These are phyloP conservation scores for Notamacropus eugenii DNA, from an alignment of 2,797 vertebrate genomes.

Conservation along the genomic window DNA sequence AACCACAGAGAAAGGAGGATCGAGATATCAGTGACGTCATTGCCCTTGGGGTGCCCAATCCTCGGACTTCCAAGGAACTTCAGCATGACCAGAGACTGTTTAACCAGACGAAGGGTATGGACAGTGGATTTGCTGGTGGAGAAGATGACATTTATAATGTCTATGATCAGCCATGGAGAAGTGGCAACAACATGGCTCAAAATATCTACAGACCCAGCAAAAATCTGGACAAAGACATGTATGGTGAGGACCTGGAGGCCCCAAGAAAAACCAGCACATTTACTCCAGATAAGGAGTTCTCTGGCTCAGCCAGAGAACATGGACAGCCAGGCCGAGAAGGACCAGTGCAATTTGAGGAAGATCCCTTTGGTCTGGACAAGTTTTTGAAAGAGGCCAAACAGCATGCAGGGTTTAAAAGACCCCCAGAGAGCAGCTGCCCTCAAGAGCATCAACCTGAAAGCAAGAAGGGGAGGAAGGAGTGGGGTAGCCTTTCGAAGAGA, in stretches of 20 bases:
- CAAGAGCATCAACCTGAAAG: constrained; percentile 97
- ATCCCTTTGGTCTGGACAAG: constrained; percentile 99
- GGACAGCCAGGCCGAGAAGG: constrained; percentile 92
- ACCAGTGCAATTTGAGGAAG: constrained; percentile 97
- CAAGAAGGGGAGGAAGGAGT: constrained; percentile 96
- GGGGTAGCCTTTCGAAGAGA: constrained; percentile 9
- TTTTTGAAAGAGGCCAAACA: constrained; percentile 99
- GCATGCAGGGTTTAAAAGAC: constrained; percentile 96
- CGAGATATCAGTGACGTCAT: constrained; percentile 98
- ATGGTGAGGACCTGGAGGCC: constrained; percentile 93
- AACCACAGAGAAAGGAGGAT: constrained; percentile 97
- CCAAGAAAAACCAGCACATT: constrained; percentile 93
- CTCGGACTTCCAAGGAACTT: constrained; percentile 91
- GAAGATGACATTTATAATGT: constrained; percentile 97
- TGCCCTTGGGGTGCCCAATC: constrained; percentile 94
- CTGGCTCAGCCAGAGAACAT: constrained; percentile 90
- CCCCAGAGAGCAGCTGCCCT: constrained; percentile 93
- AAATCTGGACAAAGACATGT: constrained; percentile 93
- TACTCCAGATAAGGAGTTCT: constrained; percentile 96
- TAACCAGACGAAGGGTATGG: constrained; percentile 97
- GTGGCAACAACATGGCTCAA: constrained; percentile 94
- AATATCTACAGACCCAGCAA: constrained; percentile 97
- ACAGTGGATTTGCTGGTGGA: constrained; percentile 96
- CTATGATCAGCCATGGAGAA: constrained; percentile 95
- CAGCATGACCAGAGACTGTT: constrained; percentile 98